Base-by-base conservation (phyloP, 2,113 vertebrate species). In the Misgurnus mizolepis region DNA sequence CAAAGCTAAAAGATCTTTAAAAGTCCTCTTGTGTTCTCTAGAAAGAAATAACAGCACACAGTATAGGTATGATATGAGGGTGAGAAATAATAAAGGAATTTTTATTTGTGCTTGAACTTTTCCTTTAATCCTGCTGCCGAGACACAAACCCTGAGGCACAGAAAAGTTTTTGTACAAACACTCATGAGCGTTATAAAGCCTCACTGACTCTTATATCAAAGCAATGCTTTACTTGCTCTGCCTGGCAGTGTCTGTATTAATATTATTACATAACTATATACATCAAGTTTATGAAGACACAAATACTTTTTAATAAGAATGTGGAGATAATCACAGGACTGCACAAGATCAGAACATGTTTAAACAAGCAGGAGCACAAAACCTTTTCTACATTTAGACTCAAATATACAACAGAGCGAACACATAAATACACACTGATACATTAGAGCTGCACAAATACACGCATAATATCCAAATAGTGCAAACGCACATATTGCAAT, bases 301-400 rank as follows among this genome's bases (percentile, higher is more conserved):
- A 12, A 53, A 53, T 14, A 53, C 2, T 18, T 68, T 7, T 72
- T 41, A 17, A 41, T 8, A 14, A 58, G 68, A 70, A 39, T 3
- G 22, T 53, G 67, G 47, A 69, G 22, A 39, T 9, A 12, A 17
- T 72, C 50, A 10, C 11, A 53, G 17, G 15, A 12, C 70, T 1
- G 39, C 70, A 60, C 12, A 55, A 73, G 69, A 72, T 58, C 5
- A 18, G 53, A 6, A 12, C 70, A n/a, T 41, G 70, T 72, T 18
- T 6, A 58, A 72, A 72, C 70, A 72, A 72, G 70, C 68, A 27
- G 34, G 49, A 5, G 49, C 10, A 39, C 45, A 6, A 68, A 22
- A 55, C 22, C 22, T 47, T 55, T 4, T 27, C 22, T 17, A 40
- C 15, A 15, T 12, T 9, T 34, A 72, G 69, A 56, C 39, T 34